These are phyloP conservation scores for Uromys caudimaculatus DNA, from an alignment of 2,797 vertebrate species.

Conservation along the genomic window DNA sequence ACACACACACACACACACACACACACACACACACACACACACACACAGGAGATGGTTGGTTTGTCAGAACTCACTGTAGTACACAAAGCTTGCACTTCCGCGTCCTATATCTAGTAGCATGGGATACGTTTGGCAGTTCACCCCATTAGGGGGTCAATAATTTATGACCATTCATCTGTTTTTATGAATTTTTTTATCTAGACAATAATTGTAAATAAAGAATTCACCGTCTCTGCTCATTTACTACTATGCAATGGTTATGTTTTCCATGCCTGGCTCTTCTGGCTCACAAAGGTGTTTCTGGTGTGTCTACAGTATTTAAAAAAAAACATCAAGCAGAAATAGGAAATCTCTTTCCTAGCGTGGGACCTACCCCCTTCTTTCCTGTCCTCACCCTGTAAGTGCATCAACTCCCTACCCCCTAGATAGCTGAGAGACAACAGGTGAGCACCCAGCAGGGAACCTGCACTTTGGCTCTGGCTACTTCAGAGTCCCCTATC, in stretches of 20 bases:
- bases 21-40: slow-evolving; percentile 4
- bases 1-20: slow-evolving; percentile 4
- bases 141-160: slow-evolving; percentile 97
- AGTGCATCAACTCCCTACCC: slow-evolving; percentile 79
- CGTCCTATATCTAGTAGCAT: slow-evolving; percentile 99
- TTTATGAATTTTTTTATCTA: slow-evolving; percentile 99
- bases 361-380: slow-evolving; percentile 91
- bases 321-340: slow-evolving; percentile 71
- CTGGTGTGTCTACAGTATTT: slow-evolving; percentile 95
- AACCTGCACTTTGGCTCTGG: not conserved
- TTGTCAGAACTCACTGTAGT: slow-evolving; percentile 92
- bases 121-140: slow-evolving; percentile 96
- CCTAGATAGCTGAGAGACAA: not conserved
- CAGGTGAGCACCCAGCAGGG: not conserved
- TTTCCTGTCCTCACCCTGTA: slow-evolving; percentile 87
- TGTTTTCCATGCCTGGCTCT: slow-evolving; percentile 96
- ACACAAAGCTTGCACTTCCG: slow-evolving; percentile 95
- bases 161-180: slow-evolving; percentile 98
- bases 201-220: slow-evolving; percentile 99
- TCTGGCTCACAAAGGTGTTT: slow-evolving; percentile 93
- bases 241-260: slow-evolving; percentile 99
- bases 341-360: slow-evolving; percentile 92
- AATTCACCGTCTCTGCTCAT: slow-evolving; percentile 99
- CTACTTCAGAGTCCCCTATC: not conserved
- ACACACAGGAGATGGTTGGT: slow-evolving; percentile 87